Evolutionary conservation across 1,140 invertebrate genomes (phyloP).

Genomic region (Parapsyche elsis): DNA sequence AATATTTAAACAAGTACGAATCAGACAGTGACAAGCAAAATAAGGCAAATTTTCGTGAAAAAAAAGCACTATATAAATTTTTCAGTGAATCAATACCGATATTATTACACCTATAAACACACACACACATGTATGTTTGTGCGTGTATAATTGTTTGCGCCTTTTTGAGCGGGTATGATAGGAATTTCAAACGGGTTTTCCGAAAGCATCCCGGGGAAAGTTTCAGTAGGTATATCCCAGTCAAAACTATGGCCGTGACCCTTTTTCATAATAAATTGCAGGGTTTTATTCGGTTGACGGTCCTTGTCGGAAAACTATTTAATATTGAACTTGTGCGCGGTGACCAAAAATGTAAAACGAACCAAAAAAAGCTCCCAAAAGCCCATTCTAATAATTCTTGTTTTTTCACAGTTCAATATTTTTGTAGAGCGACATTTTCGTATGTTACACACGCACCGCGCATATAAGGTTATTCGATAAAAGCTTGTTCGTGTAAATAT

Average conservation of each 20-base stretch:
- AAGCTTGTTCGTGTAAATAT: slow-evolving; percentile 20
- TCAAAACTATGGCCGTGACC: slow-evolving; percentile 16
- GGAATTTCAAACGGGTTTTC: slow-evolving; percentile 4
- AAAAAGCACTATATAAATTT: not conserved
- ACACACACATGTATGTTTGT: too few relatives aligned
- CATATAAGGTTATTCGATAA: not conserved
- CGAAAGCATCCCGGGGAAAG: slow-evolving; percentile 11
- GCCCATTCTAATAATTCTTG: not conserved
- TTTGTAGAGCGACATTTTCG: too few relatives aligned
- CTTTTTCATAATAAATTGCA: slow-evolving; percentile 17
- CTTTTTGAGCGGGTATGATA: slow-evolving; percentile 5
- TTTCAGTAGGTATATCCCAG: not conserved
- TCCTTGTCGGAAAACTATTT: not conserved
- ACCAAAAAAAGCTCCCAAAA: not conserved
- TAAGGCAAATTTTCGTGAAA: not conserved
- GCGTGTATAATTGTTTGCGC: not conserved
- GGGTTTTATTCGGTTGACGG: not conserved
- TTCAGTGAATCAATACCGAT: too few relatives aligned
- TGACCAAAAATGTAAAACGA: not conserved
- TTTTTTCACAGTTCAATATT: not conserved
- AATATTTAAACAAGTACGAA: not conserved
- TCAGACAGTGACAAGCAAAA: not conserved
- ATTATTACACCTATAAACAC: too few relatives aligned
- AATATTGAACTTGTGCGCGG: not conserved
- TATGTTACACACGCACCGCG: too few relatives aligned